phyloP scores from a whole-genome alignment of 2,888 invertebrate genomes.

The Alsophila aescularia region DNA sequence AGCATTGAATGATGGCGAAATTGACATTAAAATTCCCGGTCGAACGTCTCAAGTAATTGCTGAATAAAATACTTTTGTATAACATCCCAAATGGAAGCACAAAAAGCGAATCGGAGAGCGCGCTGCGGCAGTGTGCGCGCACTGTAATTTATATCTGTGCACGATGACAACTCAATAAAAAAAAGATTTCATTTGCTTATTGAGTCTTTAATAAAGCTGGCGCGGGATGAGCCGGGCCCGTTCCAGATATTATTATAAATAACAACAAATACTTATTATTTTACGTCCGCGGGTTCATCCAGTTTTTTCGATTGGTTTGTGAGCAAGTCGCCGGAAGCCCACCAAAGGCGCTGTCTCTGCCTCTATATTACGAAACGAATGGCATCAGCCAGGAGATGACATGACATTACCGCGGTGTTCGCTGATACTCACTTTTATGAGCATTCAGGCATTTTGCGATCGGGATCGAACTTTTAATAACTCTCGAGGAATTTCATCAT shows the following conservation, averaged over 20 bases:
- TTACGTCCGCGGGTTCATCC: conserved; percentile 52
- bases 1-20: conserved; percentile 81
- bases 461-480: conserved; percentile 56
- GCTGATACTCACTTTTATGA: conserved; percentile 61
- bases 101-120: conserved; percentile 67
- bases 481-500: conserved; percentile 58
- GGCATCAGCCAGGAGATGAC: conserved; percentile 56
- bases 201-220: conserved; percentile 81
- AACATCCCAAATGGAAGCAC: conserved; percentile 77
- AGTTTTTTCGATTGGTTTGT: conserved; percentile 52
- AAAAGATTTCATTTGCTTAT: conserved; percentile 85
- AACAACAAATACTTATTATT: conserved; percentile 74
- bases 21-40: conserved; percentile 81
- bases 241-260: conserved; percentile 74
- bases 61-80: conserved; percentile 83
- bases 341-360: conserved; percentile 61
- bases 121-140: conserved; percentile 55
- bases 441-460: conserved; percentile 52
- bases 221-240: conserved; percentile 56
- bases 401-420: conserved; percentile 56
- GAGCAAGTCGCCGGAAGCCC: conserved; percentile 52
- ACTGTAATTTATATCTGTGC: conserved; percentile 78
- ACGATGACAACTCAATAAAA: conserved; percentile 84
- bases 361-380: conserved; percentile 52
- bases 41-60: conserved; percentile 83